phyloP scores from a whole-genome alignment of 2,113 vertebrate genomes.

The Elgaria multicarinata region DNA sequence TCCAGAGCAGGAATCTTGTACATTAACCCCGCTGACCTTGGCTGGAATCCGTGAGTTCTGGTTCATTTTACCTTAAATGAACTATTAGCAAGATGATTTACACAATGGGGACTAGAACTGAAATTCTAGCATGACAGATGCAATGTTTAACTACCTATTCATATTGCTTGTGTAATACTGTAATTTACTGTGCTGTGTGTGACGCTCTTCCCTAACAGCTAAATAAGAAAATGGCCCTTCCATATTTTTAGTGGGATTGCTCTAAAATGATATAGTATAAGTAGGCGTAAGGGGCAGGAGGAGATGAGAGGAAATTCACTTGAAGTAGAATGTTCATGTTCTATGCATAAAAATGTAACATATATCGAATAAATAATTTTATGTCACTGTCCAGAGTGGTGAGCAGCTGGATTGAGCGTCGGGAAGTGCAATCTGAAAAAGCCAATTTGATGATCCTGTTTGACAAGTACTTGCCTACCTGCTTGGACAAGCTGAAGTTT shows the following conservation, averaged over 20 bases:
- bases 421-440: constrained; percentile 79
- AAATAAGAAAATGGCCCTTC: neutral
- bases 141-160: neutral
- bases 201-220: neutral
- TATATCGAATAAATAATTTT: neutral
- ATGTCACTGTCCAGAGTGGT: constrained; percentile 70
- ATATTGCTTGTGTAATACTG: neutral
- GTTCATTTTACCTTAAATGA: neutral
- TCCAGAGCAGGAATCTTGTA: constrained; percentile 84
- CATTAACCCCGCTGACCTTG: constrained; percentile 79
- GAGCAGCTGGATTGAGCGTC: constrained; percentile 81
- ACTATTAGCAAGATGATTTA: neutral
- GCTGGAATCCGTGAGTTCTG: constrained; percentile 81
- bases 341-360: neutral
- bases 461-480: constrained; percentile 83
- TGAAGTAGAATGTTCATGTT: neutral
- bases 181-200: neutral
- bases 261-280: neutral
- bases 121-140: neutral
- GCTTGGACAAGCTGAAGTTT: constrained; percentile 77
- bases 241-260: neutral
- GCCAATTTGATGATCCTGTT: constrained; percentile 79
- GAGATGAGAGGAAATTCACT: neutral
- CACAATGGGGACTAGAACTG: neutral
- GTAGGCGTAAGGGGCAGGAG: neutral